Evolutionary conservation across 2,113 vertebrate genomes (phyloP).

Genomic region (Saguinus imperator): DNA sequence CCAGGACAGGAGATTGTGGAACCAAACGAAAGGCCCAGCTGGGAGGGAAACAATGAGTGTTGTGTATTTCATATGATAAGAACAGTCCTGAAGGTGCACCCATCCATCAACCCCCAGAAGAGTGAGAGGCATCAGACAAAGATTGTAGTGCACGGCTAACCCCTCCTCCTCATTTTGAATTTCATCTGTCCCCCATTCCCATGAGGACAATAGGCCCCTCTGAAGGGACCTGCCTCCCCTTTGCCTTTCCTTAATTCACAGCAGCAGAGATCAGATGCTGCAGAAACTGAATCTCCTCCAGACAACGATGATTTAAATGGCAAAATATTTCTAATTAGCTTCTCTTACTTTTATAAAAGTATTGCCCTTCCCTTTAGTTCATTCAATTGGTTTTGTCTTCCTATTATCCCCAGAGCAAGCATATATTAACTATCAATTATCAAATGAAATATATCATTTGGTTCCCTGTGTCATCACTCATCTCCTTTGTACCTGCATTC

Average conservation of each 20-base stretch:
- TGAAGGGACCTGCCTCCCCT: conserved; percentile 76
- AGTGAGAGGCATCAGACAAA: conserved; percentile 45
- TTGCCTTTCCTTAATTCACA: conserved; percentile 67
- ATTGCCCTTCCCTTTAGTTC: neutral
- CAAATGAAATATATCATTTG: neutral
- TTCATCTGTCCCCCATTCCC: conserved; percentile 62
- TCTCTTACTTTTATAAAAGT: neutral
- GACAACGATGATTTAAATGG: conserved; percentile 81
- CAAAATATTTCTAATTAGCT: conserved; percentile 58
- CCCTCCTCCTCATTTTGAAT: neutral
- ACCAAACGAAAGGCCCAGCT: neutral
- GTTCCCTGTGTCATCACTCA: neutral
- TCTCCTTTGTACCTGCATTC: neutral
- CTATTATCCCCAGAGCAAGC: neutral
- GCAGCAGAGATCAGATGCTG: conserved; percentile 76
- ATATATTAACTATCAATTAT: neutral
- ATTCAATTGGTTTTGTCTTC: neutral
- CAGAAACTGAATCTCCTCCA: conserved; percentile 73
- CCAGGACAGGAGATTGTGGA: neutral
- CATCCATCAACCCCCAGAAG: conserved; percentile 72
- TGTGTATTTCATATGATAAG: conserved; percentile 55
- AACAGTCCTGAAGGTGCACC: neutral
- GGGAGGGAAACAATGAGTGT: neutral
- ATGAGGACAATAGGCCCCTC: conserved; percentile 67
- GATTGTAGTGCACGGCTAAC: neutral